Conservation (phyloP, 2,797 vertebrate species). For the Crocodylus rhombifer region DNA sequence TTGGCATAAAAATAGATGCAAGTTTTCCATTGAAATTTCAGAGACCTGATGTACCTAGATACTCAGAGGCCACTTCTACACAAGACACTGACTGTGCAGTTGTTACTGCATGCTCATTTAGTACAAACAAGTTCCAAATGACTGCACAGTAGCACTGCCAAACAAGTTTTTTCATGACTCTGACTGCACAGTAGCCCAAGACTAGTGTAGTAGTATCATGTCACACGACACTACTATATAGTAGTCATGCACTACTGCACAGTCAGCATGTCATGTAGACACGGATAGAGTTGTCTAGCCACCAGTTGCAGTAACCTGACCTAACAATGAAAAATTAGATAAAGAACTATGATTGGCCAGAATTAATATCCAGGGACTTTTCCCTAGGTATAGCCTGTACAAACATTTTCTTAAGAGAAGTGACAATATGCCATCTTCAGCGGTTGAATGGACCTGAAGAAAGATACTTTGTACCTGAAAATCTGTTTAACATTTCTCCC, state of each 20-base stretch:
- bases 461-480: no score
- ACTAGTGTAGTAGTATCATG: no score
- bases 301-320: not conserved
- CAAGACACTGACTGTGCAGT: no score
- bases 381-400: not conserved
- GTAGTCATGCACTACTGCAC: no score
- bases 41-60: not conserved
- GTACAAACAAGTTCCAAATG: no score
- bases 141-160: no score
- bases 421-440: not conserved
- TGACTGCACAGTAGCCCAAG: no score
- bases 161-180: no score
- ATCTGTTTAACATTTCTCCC: no score
- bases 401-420: not conserved
- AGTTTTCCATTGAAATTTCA: not conserved
- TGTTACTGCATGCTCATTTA: no score
- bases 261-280: no score
- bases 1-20: not conserved
- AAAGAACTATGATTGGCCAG: not conserved
- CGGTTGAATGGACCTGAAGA: not conserved
- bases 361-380: not conserved
- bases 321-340: not conserved
- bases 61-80: not conserved
- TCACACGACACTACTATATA: no score
- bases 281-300: not conserved